Evolutionary conservation across 2,888 invertebrate genomes (phyloP), one percentile per base, ranked within the genome.

Genomic region (Caenorhabditis japonica): DNA sequence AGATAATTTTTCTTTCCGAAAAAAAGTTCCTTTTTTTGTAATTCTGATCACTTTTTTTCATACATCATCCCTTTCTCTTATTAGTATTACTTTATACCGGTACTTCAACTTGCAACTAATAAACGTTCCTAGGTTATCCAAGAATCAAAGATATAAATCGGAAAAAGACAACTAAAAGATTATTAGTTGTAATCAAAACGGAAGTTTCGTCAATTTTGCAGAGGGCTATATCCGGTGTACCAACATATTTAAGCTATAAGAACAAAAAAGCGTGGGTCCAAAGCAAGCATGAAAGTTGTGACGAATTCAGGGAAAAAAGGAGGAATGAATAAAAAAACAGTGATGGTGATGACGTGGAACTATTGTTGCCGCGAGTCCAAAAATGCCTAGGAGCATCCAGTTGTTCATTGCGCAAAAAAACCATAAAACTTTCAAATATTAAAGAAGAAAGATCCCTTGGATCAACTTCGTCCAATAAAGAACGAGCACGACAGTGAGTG

Each of bases 131-230:
- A n/a, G n/a, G n/a, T n/a, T n/a, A n/a, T n/a, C n/a, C n/a, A n/a
- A n/a, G n/a, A n/a, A n/a, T n/a, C n/a, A n/a, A n/a, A n/a, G n/a
- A n/a, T n/a, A n/a, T n/a, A n/a, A n/a, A n/a, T 5, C 10, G 30
- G 5, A 10, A 30, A 30, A 30, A 30, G 33, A 43, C n/a, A 43
- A 0, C 21, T 2, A 30, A 27, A 4, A 56, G 41, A 41, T 41
- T 49, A 56, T 56, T 13, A 56, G 56, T 56, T 56, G 51, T 56
- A 49, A 56, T 55, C 25, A 64, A 55, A 49, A 30, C 66, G 66
- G 56, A 66, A 56, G 49, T 56, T 56, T 56, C 53, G 49, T 34
- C 19, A 12, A 30, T 30, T 19, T 51, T 51, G 23, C 36, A 19
- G 3, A 17, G 27, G 38, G 38, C 44, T 44, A 19, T 43, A 33